phyloP scores from a whole-genome alignment of 2,113 vertebrate genomes.

The Phycodurus eques region DNA sequence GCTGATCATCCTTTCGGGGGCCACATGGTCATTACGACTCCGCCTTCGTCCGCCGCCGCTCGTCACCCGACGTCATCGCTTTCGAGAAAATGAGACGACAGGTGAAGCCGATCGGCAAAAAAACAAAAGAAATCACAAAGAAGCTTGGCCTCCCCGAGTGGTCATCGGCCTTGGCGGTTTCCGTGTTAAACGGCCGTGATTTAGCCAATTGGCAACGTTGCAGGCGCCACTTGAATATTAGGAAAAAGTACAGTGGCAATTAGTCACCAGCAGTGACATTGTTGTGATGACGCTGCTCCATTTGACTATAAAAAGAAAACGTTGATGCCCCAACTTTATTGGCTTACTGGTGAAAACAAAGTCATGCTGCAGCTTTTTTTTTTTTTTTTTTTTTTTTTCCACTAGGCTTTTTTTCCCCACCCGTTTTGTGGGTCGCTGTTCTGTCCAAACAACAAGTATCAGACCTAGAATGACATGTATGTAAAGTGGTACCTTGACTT shows the following conservation, averaged over 20 bases:
- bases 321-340: background rate
- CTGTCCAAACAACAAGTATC: background rate
- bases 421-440: background rate
- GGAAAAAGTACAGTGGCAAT: background rate
- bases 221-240: slow-evolving; percentile 20
- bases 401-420: background rate
- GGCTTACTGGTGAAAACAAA: background rate
- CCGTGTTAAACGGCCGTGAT: slow-evolving; percentile 1
- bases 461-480: too few species aligned
- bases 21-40: slow-evolving; percentile 39
- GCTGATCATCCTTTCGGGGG: slow-evolving; percentile 36
- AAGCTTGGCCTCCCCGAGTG: slow-evolving; percentile 24
- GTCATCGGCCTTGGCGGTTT: slow-evolving; percentile 18
- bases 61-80: slow-evolving; percentile 30
- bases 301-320: slow-evolving; percentile 11
- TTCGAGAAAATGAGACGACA: slow-evolving; percentile 31
- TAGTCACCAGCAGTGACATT: slow-evolving; percentile 8
- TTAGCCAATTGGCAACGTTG: slow-evolving; percentile 26
- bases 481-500: too few species aligned
- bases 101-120: slow-evolving; percentile 45
- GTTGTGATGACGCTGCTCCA: background rate
- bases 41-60: slow-evolving; percentile 31
- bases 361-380: background rate
- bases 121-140: background rate
- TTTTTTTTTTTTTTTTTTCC: too few species aligned